phyloP scores from a whole-genome alignment of 2,888 invertebrate genomes.

The Drosophila helvetica region DNA sequence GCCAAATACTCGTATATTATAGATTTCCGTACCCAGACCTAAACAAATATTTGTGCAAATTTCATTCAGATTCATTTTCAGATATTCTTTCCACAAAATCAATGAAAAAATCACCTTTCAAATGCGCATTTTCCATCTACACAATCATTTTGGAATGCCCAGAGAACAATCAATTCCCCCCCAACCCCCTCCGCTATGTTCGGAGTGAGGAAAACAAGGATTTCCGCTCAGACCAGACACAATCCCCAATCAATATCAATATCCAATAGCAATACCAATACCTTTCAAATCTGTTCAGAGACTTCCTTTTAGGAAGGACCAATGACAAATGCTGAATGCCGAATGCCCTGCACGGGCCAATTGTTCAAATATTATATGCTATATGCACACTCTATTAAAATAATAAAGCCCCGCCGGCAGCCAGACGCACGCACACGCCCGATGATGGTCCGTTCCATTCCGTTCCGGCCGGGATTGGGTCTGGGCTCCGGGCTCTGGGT shows the following conservation, averaged over 20 bases:
- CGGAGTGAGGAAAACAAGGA: slow-evolving; percentile 9
- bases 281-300: slow-evolving; percentile 13
- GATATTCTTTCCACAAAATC: not conserved
- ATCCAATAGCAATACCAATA: not conserved
- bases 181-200: slow-evolving; percentile 15
- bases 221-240: slow-evolving; percentile 4
- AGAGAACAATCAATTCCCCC: slow-evolving; percentile 17
- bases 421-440: slow-evolving; percentile 8
- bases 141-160: slow-evolving; percentile 25
- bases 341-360: slow-evolving; percentile 4
- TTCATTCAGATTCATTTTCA: not conserved
- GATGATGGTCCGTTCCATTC: not conserved
- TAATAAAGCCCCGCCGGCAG: slow-evolving; percentile 27
- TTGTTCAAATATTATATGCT: slow-evolving; percentile 38
- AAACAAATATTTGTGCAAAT: not conserved
- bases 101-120: slow-evolving; percentile 32
- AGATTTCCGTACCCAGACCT: not conserved
- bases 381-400: slow-evolving; percentile 37
- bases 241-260: slow-evolving; percentile 14
- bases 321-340: slow-evolving; percentile 32
- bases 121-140: slow-evolving; percentile 23
- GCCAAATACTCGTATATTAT: too few relatives aligned
- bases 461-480: slow-evolving; percentile 6
- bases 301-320: slow-evolving; percentile 25
- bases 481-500: slow-evolving; percentile 18